These are phyloP conservation scores for Deilephila porcellus DNA, from an alignment of 2,888 invertebrate genomes.

Conservation along the genomic window DNA sequence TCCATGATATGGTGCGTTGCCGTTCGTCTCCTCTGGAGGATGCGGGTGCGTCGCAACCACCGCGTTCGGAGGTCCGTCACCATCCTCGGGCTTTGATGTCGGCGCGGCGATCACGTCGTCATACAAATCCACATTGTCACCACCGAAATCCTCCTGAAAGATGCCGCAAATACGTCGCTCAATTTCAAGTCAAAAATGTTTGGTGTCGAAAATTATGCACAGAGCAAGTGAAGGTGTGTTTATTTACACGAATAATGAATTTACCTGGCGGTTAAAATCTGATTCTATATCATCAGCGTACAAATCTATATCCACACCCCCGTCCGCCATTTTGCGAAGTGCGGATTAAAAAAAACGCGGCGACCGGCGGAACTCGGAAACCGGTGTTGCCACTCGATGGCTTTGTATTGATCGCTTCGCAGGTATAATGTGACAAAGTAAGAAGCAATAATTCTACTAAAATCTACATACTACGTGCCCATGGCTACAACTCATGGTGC, in stretches of 20 bases:
- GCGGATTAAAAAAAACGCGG: constrained; percentile 17
- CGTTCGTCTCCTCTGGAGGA: constrained; percentile 88
- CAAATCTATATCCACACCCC: constrained; percentile 97
- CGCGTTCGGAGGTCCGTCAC: constrained; percentile 84
- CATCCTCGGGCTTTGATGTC: constrained; percentile 85
- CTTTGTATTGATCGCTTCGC: too few relatives aligned
- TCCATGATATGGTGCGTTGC: constrained; percentile 87
- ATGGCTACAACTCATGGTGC: too few relatives aligned
- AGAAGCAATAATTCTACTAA: background rate
- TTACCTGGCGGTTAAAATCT: constrained; percentile 89
- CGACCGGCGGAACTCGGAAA: constrained; percentile 35
- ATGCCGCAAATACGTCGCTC: constrained; percentile 44
- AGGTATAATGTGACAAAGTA: background rate
- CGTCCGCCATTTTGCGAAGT: constrained; percentile 92
- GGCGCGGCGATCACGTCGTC: constrained; percentile 97
- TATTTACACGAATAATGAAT: constrained; percentile 29
- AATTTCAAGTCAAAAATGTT: background rate
- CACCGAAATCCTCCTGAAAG: constrained; percentile 91
- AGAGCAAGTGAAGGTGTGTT: background rate
- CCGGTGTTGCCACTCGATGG: constrained; percentile 26
- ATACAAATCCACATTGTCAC: constrained; percentile 96
- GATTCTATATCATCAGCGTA: constrained; percentile 98
- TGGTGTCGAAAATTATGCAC: background rate
- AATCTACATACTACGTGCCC: too few relatives aligned
- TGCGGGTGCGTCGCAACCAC: constrained; percentile 80